Conservation (phyloP, 2,797 vertebrate species). For the Pelochelys cantorii region DNA sequence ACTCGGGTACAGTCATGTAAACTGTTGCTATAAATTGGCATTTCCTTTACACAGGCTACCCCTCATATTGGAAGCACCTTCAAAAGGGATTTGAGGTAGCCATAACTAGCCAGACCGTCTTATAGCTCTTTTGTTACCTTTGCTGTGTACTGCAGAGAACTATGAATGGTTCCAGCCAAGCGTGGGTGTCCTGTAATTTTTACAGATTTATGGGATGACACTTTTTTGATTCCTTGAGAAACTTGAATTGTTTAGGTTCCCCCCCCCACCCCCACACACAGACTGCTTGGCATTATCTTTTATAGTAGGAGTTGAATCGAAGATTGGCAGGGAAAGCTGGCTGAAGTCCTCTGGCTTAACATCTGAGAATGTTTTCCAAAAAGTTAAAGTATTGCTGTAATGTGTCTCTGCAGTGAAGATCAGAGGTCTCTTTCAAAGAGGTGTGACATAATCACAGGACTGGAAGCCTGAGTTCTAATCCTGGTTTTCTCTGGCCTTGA, state of each 20-base stretch:
- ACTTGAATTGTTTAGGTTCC: neutral
- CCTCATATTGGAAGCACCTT: neutral
- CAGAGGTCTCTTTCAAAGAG: conserved; percentile 46
- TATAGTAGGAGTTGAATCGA: neutral
- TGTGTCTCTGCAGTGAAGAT: conserved; percentile 34
- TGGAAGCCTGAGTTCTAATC: conserved; percentile 44
- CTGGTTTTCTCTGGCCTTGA: conserved; percentile 40
- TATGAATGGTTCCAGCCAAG: neutral
- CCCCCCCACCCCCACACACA: neutral
- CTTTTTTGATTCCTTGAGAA: neutral
- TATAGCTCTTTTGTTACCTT: neutral
- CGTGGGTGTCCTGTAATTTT: neutral
- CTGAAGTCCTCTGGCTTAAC: neutral
- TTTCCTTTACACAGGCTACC: neutral
- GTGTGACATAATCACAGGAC: conserved; percentile 43
- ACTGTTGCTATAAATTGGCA: neutral
- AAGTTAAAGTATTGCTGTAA: conserved; percentile 32
- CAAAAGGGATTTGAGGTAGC: neutral
- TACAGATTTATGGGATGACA: neutral
- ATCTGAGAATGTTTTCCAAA: conserved; percentile 7
- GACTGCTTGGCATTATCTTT: neutral
- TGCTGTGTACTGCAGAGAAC: neutral
- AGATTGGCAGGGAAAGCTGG: neutral
- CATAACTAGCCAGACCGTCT: neutral
- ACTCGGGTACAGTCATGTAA: neutral